These are phyloP conservation scores for Montifringilla adamsi DNA, from an alignment of 2,113 vertebrate genomes.

Conservation along the genomic window DNA sequence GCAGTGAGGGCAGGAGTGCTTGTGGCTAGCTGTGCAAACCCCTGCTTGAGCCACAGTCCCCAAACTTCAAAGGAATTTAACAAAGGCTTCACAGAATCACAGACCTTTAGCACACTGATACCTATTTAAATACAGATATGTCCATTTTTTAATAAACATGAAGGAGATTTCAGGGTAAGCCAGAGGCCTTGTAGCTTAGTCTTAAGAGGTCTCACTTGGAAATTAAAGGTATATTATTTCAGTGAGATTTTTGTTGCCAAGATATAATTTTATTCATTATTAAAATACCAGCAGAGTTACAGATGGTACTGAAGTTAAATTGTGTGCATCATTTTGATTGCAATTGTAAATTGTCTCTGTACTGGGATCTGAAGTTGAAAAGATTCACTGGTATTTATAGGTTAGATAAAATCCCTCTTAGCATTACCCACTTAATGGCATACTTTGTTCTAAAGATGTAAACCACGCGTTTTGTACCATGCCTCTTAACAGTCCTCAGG, in stretches of 20 bases:
- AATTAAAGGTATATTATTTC: slow-evolving; percentile 26
- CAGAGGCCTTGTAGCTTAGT: neutral
- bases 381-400: slow-evolving; percentile 67
- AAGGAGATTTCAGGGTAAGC: neutral
- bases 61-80: neutral
- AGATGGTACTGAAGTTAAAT: slow-evolving; percentile 66
- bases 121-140: neutral
- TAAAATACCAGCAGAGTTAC: slow-evolving; percentile 67
- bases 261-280: slow-evolving; percentile 68
- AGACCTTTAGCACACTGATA: neutral
- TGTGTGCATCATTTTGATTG: slow-evolving; percentile 58
- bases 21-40: neutral
- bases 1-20: neutral
- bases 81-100: neutral
- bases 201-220: neutral
- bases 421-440: slow-evolving; percentile 31
- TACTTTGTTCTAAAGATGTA: slow-evolving; percentile 61
- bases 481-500: slow-evolving; percentile 16
- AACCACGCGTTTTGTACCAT: slow-evolving; percentile 27
- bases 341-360: slow-evolving; percentile 61
- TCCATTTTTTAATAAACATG: neutral
- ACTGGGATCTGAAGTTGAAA: slow-evolving; percentile 58
- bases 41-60: neutral
- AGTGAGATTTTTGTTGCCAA: slow-evolving; percentile 39
- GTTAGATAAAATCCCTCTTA: slow-evolving; percentile 71